Evolutionary conservation across 2,888 invertebrate species (phyloP).

Genomic region (Tipula unca): DNA sequence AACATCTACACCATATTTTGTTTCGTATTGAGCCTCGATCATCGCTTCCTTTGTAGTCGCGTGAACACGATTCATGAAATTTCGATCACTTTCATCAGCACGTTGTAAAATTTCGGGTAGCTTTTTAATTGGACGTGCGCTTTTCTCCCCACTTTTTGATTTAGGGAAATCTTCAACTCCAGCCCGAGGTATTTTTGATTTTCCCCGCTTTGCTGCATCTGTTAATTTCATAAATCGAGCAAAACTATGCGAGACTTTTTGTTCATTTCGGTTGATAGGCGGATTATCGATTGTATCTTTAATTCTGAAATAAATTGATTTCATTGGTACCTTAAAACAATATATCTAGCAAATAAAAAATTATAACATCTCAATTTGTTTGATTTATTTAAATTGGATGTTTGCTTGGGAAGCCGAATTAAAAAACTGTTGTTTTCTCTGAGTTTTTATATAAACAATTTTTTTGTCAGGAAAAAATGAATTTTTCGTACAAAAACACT

Average conservation of each 20-base stretch:
- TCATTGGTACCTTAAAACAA: too few relatives aligned
- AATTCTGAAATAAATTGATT: constrained; percentile 43
- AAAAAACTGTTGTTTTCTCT: too few relatives aligned
- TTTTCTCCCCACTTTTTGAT: constrained; percentile 24
- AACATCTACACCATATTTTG: constrained; percentile 52
- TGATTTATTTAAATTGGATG: too few relatives aligned
- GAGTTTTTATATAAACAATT: too few relatives aligned
- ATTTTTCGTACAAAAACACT: too few relatives aligned
- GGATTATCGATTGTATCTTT: constrained; percentile 67
- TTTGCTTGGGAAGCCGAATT: too few relatives aligned
- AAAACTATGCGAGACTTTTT: constrained; percentile 66
- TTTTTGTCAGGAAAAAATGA: too few relatives aligned
- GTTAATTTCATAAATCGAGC: constrained; percentile 53
- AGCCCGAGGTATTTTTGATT: constrained; percentile 29
- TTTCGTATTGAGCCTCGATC: constrained; percentile 52
- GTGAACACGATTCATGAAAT: constrained; percentile 57
- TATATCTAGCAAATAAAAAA: too few relatives aligned
- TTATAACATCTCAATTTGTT: too few relatives aligned
- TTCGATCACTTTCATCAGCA: constrained; percentile 53
- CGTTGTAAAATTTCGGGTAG: constrained; percentile 49
- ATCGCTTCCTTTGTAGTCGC: constrained; percentile 53
- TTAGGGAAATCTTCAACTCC: constrained; percentile 37
- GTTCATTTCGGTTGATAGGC: constrained; percentile 59
- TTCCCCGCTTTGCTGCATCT: constrained; percentile 40
- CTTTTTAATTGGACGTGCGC: constrained; percentile 33